Evolutionary conservation across 2,113 vertebrate species (phyloP), one percentile per base, ranked within the genome.

Genomic region (Microcebus tavaratra): DNA sequence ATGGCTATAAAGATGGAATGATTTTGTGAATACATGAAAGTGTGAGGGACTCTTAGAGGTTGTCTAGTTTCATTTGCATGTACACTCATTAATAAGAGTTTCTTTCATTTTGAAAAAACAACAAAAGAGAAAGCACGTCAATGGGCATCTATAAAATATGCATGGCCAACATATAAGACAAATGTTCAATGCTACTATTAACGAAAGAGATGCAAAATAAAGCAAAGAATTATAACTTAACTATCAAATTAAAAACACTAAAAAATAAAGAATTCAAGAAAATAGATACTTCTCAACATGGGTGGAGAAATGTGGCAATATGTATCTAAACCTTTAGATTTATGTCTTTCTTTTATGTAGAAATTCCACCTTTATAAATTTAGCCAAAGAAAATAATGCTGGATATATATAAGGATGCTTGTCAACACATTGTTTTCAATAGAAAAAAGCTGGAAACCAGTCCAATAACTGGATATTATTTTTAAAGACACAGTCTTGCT

Each of bases 281-380:
- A 93, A 55, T 78, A 29, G 12, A 25, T 45, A 31, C 27, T 81
- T 81, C 15, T 78, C 31, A 95, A 50, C 34, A 61, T 9, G 57
- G 45, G n/a, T 39, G 29, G 31, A 45, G 50, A 87, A 96, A 75
- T 61, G 5, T 36, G 55, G 50, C 48, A 68, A 15, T 10, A 20
- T 50, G 14, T 20, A 87, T 36, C 21, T 57, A 90, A 83, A 93
- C 67, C 29, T 61, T 59, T 67, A 86, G 59, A n/a, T 55, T 31
- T 14, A 65, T 29, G 7, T 5, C 14, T 55, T 17, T 13, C 61
- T 88, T 76, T 88, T 55, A 73, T 39, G 7, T 13, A 78, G 53
- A 92, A 90, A 95, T 78, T 89, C 50, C 34, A 81, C 34, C 80
- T 92, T 75, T 67, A 61, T 31, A 89, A 90, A 96, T 76, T 42